Base-by-base conservation (phyloP, 2,113 vertebrate species). In the Petroica traversi region DNA sequence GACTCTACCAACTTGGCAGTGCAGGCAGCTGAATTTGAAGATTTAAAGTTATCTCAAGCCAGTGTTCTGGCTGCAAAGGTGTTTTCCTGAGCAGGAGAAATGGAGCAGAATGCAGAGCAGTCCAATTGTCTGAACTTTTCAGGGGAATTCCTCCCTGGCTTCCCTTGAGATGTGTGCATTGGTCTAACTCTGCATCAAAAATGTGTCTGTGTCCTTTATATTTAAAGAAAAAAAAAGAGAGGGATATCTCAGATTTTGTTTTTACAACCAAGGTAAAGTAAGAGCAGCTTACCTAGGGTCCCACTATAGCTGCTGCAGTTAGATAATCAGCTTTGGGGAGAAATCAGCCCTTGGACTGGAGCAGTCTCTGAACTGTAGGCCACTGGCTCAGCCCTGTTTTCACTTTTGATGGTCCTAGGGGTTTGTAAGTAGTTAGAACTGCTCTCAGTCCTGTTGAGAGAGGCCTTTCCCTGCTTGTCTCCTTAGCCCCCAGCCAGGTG, bases 401-500 rank as follows among this genome's bases (percentile, higher is more conserved):
- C 41, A 15, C 19, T 64, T 75, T 57, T 83, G 49, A 38, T 67
- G 46, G 28, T 46, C 33, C 74, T 33, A 59, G 69, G 49, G 61
- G 41, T 49, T 9, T 82, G 63, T 62, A 62, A 58, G 46, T 41
- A 78, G 74, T 57, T 7, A 6, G 74, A 85, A 59, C 82, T 82
- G 31, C 71, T 85, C 62, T 59, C 28, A 74, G 14, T 29, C 20
- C 31, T 0, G 0, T 41, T 95, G 46, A 4, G 80, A 93, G 87
- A 51, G 57, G 49, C 51, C 41, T 72, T 90, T 83, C 86, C 58
- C 71, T 86, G 86, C 72, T 69, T 69, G 14, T 28, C 28, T 78
- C 75, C 82, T 79, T 94, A 80, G 67, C 54, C 83, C 88, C 15
- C 72, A 80, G 86, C 23, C 76, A 92, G 83, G 83, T 95, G 91